These are phyloP conservation scores for Lophotriccus pileatus DNA, from an alignment of 2,797 vertebrate species.

Conservation along the genomic window DNA sequence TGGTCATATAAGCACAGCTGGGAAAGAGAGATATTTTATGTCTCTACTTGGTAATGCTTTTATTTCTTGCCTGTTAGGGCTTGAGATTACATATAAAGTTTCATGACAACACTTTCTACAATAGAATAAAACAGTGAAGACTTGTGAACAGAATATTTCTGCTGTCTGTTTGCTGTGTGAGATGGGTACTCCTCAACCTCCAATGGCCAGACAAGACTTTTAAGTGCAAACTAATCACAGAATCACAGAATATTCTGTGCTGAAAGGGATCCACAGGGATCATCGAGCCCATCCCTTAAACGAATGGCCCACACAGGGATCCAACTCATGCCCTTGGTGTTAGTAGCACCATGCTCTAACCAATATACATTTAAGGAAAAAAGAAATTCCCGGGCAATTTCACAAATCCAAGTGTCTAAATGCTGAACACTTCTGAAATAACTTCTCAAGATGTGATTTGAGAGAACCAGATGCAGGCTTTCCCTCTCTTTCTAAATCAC, in stretches of 20 bases:
- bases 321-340: neutral
- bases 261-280: neutral
- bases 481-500: neutral
- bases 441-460: neutral
- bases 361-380: neutral
- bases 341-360: neutral
- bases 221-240: neutral
- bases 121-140: slow-evolving; percentile 3
- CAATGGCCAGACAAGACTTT: neutral
- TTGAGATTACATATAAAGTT: neutral
- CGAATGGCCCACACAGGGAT: neutral
- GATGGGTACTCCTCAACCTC: neutral
- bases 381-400: neutral
- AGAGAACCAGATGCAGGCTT: neutral
- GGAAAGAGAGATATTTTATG: neutral
- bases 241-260: neutral
- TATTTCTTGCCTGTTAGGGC: neutral
- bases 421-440: neutral
- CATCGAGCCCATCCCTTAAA: neutral
- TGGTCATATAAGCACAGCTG: neutral
- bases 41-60: neutral
- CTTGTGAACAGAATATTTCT: neutral
- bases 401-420: neutral
- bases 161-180: neutral
- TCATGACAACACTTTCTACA: neutral